Base-by-base conservation (phyloP, 2,113 vertebrate species). In the human region DNA sequence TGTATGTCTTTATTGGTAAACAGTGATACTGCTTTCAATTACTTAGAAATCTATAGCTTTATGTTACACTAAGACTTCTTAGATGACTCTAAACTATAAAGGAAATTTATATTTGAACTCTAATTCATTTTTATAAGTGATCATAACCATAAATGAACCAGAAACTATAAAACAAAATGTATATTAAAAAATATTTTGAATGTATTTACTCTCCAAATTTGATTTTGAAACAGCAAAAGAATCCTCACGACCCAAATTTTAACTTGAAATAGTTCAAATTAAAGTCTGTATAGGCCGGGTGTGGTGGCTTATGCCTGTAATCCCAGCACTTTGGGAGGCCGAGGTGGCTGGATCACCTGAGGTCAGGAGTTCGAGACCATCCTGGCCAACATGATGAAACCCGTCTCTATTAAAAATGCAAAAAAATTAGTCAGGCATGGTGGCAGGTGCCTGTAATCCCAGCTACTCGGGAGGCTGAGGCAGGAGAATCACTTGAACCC, bases 181-280 rank as follows among this genome's bases (percentile, higher is more conserved):
- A 59, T 68, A 50, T 16, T 90, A 55, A 80, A 80, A 82, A 88
- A 82, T 11, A 55, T 87, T 86, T 82, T 50, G 7, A 88, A 35
- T 61, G 2, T 80, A 76, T 86, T 73, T 94, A 27, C 38, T 87
- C 10, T 90, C 48, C 61, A 64, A 88, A 76, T 75, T 96, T 73
- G 66, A 93, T 64, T 97, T 97, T 55, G 20, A 96, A 94, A 81
- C 43, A 61, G n/a, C 40, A 13, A 93, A 93, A 81, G n/a, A 48
- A 35, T 84, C 92, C 17, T 95, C 14, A 92, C 7, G 43, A 45
- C 9, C 30, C 72, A 30, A 17, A 35, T 93, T 97, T 97, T 96
- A 91, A 82, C 55, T 89, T 66, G 22, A 96, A 85, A 83, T 8
- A 89, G 52, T 91, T 92, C 66, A 83, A 89, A 55, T 89, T 50